A percentile compares a stretch with the other conserved stretches of the same genome.
Evolutionary conservation across 2,797 vertebrate species (phyloP).

Genomic region (Bradypus variegatus): DNA sequence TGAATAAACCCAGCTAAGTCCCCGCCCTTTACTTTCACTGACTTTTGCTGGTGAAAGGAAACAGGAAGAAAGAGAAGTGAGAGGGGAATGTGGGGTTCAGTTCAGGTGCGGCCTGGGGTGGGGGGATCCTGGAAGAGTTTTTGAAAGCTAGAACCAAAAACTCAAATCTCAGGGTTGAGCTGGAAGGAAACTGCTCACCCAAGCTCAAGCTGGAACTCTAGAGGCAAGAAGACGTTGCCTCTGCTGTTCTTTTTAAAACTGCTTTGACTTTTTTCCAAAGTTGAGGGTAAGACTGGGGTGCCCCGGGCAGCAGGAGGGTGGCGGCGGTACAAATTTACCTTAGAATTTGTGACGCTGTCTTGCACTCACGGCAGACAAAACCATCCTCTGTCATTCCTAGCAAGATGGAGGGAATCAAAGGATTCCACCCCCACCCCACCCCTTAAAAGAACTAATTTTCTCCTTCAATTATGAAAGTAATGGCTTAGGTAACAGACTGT

Average conservation of each 20-base stretch:
- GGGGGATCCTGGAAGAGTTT: background rate
- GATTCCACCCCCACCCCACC: constrained; percentile 70
- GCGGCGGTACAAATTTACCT: constrained; percentile 75
- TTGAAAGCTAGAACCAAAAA: constrained; percentile 7
- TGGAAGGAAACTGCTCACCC: constrained; percentile 44
- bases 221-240: constrained; percentile 52
- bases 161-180: constrained; percentile 49
- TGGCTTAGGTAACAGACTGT: constrained; percentile 97
- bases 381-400: constrained; percentile 81
- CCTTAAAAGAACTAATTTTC: constrained; percentile 99
- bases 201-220: constrained; percentile 18
- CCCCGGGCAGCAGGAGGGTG: background rate
- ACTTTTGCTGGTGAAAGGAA: constrained; percentile 4
- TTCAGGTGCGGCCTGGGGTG: background rate
- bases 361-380: constrained; percentile 80
- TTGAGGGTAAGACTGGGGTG: background rate
- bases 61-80: background rate
- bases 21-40: background rate
- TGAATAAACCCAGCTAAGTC: background rate
- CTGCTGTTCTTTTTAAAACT: constrained; percentile 73
- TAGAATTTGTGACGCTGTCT: constrained; percentile 79
- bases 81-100: background rate
- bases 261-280: constrained; percentile 58
- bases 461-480: constrained; percentile 99
- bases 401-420: constrained; percentile 91